Conservation (phyloP, 2,113 vertebrate species). For the Ploceus nigricollis region DNA sequence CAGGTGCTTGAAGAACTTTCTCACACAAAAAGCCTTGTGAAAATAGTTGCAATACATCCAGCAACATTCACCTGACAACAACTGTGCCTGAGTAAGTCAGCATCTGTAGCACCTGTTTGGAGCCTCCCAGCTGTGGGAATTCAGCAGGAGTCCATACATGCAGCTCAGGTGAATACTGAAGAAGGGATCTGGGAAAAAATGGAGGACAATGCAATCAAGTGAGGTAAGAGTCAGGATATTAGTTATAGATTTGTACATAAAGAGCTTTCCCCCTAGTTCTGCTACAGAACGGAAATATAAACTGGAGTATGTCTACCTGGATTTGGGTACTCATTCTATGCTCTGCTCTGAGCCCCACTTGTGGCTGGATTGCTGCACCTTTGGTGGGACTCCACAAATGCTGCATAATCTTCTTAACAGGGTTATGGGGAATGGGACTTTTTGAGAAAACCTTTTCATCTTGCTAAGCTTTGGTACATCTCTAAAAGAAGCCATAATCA, state of each 20-base stretch:
- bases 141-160: not conserved
- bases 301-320: not conserved
- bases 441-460: not conserved
- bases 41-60: not conserved
- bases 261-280: not conserved
- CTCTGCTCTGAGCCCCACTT: not conserved
- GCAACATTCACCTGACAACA: not conserved
- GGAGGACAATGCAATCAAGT: not conserved
- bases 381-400: not conserved
- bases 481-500: not conserved
- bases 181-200: not conserved
- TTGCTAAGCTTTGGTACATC: not conserved
- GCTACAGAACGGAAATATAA: not conserved
- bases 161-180: not conserved
- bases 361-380: not conserved
- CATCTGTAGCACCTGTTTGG: not conserved
- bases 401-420: not conserved
- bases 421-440: not conserved
- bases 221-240: not conserved
- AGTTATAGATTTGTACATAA: not conserved
- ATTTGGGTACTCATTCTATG: not conserved
- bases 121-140: not conserved
- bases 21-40: not conserved
- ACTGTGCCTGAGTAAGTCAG: not conserved
- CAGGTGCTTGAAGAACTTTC: not conserved